Base-by-base conservation (phyloP, 2,888 invertebrate species). In the Oscheius sp. region DNA sequence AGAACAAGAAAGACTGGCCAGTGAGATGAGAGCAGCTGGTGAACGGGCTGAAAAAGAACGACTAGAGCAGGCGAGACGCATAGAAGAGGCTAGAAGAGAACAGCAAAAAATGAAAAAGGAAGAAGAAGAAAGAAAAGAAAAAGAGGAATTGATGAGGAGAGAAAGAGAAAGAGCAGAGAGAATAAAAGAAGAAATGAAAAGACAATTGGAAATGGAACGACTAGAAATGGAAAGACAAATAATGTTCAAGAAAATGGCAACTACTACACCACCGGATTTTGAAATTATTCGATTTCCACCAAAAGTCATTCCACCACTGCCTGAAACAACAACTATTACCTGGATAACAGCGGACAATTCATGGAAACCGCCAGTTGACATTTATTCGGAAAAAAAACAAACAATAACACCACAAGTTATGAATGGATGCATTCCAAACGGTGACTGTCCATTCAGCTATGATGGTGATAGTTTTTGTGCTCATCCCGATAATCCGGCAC, bases 401-500 rank as follows among this genome's bases (percentile, higher is more conserved):
- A 50, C 62, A n/a, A n/a, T 33, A 2, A 32, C 30, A 9, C 47
- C 62, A 12, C 26, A 14, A 32, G 12, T 62, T 14, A 6, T 49
- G 32, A 17, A 41, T 17, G 67, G 67, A 14, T 77, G 77, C 49
- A 47, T 66, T 26, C 49, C 73, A 0, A 70, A 71, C 33, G 77
- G 72, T 30, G 71, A 74, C 24, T 77, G 77, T 45, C 70, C 71
- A 22, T 62, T 74, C 64, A 65, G 67, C 32, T 74, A 76, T 47
- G 74, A 76, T 3, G n/a, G 50, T 1, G 76, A 76, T 33, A 67
- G 68, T 2, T 71, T 76, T 24, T 76, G 76, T 66, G 51, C 56
- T 5, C 76, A 76, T 68, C 76, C 76, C 3, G 50, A 67, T 17
- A 44, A 59, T n/a, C 59, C 59, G n/a, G 24, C 59, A 2, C 4